These are phyloP conservation scores for Ambastaia sidthimunki DNA, from an alignment of 2,797 vertebrate species.

Conservation along the genomic window DNA sequence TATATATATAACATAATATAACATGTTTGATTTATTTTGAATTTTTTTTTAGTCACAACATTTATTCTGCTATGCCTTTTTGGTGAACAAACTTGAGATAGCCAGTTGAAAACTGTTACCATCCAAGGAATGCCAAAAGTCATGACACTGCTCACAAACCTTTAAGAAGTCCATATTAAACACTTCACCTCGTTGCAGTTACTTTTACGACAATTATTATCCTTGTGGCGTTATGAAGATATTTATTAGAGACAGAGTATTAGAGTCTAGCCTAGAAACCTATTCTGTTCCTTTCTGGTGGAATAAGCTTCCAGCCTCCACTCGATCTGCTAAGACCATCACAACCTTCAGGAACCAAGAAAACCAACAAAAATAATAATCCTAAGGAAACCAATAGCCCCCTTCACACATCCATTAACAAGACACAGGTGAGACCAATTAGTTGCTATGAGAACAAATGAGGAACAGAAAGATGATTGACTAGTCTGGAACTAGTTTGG, in stretches of 20 bases:
- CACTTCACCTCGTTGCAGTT: background rate
- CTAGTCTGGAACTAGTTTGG: too few relatives aligned
- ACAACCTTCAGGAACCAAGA: too few relatives aligned
- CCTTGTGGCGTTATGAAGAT: background rate
- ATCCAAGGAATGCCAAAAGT: constrained; percentile 39
- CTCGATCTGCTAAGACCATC: too few relatives aligned
- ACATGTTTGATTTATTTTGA: background rate
- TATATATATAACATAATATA: too few relatives aligned
- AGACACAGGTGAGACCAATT: too few relatives aligned
- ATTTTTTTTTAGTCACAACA: background rate
- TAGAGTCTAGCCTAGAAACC: background rate
- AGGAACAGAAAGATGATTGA: too few relatives aligned
- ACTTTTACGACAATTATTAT: background rate
- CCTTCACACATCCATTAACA: too few relatives aligned
- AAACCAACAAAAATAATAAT: too few relatives aligned
- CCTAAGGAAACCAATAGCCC: too few relatives aligned
- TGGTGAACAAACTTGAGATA: background rate
- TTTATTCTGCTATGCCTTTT: background rate
- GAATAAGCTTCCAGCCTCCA: too few relatives aligned
- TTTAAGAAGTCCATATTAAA: constrained; percentile 39
- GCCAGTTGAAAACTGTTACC: constrained; percentile 17
- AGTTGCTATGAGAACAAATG: too few relatives aligned
- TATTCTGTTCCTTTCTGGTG: background rate
- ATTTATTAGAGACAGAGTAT: background rate
- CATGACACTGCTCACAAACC: constrained; percentile 19